These are phyloP conservation scores for Cyprinus carpio DNA, from an alignment of 2,113 vertebrate species.

Conservation along the genomic window DNA sequence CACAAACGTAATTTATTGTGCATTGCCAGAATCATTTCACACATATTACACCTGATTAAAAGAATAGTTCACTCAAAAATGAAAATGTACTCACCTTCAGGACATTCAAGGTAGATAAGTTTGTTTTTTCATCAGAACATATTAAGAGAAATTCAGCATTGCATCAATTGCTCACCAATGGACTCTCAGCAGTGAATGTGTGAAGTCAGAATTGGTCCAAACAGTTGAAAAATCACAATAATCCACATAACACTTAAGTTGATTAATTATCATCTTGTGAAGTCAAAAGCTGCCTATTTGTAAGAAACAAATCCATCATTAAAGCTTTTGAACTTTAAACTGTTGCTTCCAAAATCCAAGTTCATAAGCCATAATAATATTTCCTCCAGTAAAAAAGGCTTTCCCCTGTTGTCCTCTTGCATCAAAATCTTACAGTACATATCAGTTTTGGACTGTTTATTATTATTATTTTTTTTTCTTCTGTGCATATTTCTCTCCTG, in stretches of 20 bases:
- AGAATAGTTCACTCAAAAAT: too few relatives aligned
- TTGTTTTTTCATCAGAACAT: too few relatives aligned
- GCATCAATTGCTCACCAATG: too few relatives aligned
- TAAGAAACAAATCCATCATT: background rate
- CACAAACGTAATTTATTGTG: background rate
- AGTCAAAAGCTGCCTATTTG: background rate
- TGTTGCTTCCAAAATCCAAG: too few relatives aligned
- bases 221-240: too few relatives aligned
- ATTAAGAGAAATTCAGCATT: too few relatives aligned
- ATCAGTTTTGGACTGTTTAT: background rate
- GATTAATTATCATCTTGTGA: background rate
- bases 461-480: background rate
- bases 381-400: background rate
- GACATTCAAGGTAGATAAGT: too few relatives aligned
- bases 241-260: too few relatives aligned
- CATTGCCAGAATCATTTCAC: constrained; percentile 3
- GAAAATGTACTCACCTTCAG: too few relatives aligned
- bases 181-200: background rate
- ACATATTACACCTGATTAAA: background rate
- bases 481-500: background rate
- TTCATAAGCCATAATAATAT: background rate
- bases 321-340: too few relatives aligned
- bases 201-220: background rate
- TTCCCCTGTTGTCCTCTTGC: background rate
- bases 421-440: background rate